Evolutionary conservation across 2,113 vertebrate species (phyloP), one percentile per base, ranked within the genome.

Genomic region (Ancistrus triradiatus): DNA sequence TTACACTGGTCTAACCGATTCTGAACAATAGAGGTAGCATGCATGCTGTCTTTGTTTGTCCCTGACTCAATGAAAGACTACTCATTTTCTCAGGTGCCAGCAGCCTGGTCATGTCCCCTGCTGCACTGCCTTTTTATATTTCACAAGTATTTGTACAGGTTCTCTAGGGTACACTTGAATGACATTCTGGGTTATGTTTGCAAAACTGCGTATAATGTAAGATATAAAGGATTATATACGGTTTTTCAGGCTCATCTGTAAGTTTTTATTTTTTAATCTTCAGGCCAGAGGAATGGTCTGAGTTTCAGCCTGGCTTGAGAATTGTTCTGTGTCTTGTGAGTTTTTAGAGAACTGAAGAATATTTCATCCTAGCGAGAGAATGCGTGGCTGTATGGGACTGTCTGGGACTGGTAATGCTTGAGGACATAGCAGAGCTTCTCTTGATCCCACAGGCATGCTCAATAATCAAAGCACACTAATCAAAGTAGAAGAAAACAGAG

Each of bases 391-490:
- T n/a, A n/a, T n/a, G n/a, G n/a, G n/a, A n/a, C n/a, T n/a, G n/a
- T 53, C 46, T 27, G 47, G 10, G 57, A 52, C 46, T 50, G 6
- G 31, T 46, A 59, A 28, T 70, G 50, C 53, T 33, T 27, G 51
- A 61, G 33, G 52, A n/a, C n/a, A 70, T 63, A 66, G 63, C 31
- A 42, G 21, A 61, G 51, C 33, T 18, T 22, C 46, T 57, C 40
- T 37, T 31, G 59, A 57, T 28, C 46, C 55, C 35, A 13, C 27
- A 52, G 51, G 58, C 58, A 47, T 66, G 51, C 55, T 63, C 40
- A 40, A 33, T 74, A 70, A 74, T 74, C 68, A 70, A 63, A 58
- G 63, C 59, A 59, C 52, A 42, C 63, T 67, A 50, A 58, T 35
- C 69, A 58, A 74, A 62, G 62, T 55, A 58, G 28, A 15, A 62